Evolutionary conservation across 2,797 vertebrate species (phyloP), one percentile per base, ranked within the genome.

Genomic region (Dermochelys coriacea): DNA sequence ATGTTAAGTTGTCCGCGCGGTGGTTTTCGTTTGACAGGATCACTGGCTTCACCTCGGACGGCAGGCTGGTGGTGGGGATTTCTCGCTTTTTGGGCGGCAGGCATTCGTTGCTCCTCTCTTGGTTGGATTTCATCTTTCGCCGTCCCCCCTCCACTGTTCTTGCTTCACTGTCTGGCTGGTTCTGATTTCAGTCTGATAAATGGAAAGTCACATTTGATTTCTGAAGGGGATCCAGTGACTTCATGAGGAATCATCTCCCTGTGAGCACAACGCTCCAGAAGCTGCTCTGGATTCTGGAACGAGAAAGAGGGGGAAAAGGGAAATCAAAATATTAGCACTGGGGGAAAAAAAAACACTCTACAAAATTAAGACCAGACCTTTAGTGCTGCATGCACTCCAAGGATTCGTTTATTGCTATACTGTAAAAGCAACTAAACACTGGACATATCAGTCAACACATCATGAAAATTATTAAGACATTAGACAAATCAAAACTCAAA

Each of bases 221-320:
- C 98, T 97, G 98, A 98, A 98, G 98, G 98, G 98, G 98, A 98
- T 98, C 98, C 98, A 98, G 97, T 98, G 98, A 98, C 99, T 99
- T 99, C 99, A 99, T 99, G 99, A 95, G 99, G 99, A 99, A 99
- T 99, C 99, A 99, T 99, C 98, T 99, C 99, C 99, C 98, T 98
- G 97, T 97, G 97, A 99, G 98, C 98, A 97, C 97, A 94, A 98
- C 98, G 96, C 98, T 98, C 98, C 96, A 37, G 97, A 97, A 96
- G 98, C 97, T 98, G 97, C 98, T 98, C 98, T 97, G 98, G 98
- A 98, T 98, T 98, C 99, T 99, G 98, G 50, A 98, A 88, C 0
- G 18, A 91, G 88, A 90, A 94, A 80, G 97, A 80, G 95, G 91
- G 57, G 94, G 51, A 86, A 94, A 51, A 80, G 14, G 3, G 74